Evolutionary conservation across 1,140 invertebrate species (phyloP), one percentile per base, ranked within the genome.

Genomic region (Bicyclus anynana): DNA sequence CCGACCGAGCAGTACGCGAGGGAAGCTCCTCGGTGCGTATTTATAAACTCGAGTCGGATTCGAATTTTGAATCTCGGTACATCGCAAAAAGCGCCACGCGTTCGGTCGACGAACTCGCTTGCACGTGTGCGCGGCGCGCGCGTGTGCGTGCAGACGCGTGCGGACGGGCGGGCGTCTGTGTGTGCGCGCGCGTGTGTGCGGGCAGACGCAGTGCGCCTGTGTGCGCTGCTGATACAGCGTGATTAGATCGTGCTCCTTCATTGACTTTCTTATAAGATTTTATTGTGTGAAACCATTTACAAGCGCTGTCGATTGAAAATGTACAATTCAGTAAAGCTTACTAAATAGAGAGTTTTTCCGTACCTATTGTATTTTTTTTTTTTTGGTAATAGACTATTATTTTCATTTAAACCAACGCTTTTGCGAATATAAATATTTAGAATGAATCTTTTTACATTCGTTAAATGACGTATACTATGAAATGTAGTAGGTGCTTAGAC

Each of bases 31-130:
- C 5, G 10, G 13, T 10, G 13, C 13, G 1, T 16, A 17, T 47
- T 52, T 53, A 10, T 18, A 48, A 55, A 47, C n/a, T 23, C 35
- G 29, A 23, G 40, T 56, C 16, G 10, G 14, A 12, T 61, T 48
- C 20, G 26, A 61, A 59, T 61, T 52, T 58, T 47, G 59, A 58
- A 68, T 66, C 64, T 57, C 59, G 48, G 57, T 48, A 54, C 56
- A 55, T 63, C 53, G 60, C 66, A 68, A 68, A 68, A 68, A 68
- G 53, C 52, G 59, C 42, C 54, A 56, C 60, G 53, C 60, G 59
- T 56, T 62, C 66, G 62, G 66, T 68, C 66, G 59, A 61, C 55
- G 66, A 68, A 65, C 66, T 65, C 49, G 35, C 21, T 21, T 53
- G 16, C 5, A 23, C 37, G 57, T 59, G 53, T 14, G 18, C 12